A percentile compares a stretch with the other conserved stretches of the same genome.
These are phyloP conservation scores for Luffia ferchaultella DNA, from an alignment of 2,888 invertebrate genomes.

Conservation along the genomic window DNA sequence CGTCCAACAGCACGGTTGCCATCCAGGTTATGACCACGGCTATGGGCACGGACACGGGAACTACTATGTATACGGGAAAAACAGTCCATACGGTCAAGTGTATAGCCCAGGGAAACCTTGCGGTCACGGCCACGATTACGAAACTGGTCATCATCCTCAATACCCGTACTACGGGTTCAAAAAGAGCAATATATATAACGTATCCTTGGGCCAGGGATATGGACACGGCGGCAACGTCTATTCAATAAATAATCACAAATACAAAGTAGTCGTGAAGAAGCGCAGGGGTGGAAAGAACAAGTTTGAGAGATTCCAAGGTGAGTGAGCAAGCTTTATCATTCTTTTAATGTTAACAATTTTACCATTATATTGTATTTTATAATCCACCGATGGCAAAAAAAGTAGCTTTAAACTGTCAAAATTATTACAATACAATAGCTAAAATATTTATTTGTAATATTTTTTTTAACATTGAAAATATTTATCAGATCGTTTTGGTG, in stretches of 20 bases:
- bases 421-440: too few species aligned
- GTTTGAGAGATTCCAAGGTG: constrained; percentile 32
- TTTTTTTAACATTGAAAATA: too few species aligned
- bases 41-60: constrained; percentile 7
- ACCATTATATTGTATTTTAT: too few species aligned
- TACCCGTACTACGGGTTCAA: constrained; percentile 11
- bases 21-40: constrained; percentile 13
- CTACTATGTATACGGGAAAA: constrained; percentile 12
- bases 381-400: too few species aligned
- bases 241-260: constrained; percentile 26
- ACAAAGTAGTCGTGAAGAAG: constrained; percentile 42
- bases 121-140: not conserved
- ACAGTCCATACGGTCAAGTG: constrained; percentile 2
- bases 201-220: not conserved
- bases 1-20: constrained; percentile 13
- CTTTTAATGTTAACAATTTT: too few species aligned
- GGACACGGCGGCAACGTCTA: not conserved
- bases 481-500: too few species aligned
- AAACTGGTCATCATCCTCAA: constrained; percentile 1
- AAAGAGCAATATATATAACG: not conserved
- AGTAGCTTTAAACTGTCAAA: too few species aligned
- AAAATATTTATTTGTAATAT: too few species aligned
- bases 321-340: too few species aligned
- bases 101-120: constrained; percentile 6
- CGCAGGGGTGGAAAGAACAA: constrained; percentile 22